Conservation (phyloP, 1,140 invertebrate species). For the Lanistes nyassanus region DNA sequence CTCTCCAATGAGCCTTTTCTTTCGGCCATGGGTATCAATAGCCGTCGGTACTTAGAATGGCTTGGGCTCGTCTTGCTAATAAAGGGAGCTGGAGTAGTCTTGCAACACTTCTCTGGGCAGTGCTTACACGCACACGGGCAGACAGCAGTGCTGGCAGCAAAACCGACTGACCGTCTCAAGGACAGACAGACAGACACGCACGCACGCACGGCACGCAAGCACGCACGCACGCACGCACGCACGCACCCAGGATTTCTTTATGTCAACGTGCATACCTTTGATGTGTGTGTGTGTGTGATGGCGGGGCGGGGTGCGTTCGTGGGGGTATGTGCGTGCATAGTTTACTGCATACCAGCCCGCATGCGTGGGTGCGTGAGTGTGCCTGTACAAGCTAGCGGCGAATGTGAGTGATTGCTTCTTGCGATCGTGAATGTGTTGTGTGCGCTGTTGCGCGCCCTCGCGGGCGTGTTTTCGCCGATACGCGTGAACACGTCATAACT, state of each 20-base stretch:
- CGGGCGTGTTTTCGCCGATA: too few relatives aligned
- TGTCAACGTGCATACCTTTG: not conserved
- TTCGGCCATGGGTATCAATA: too few relatives aligned
- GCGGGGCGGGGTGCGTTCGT: not conserved
- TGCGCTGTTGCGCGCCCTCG: not conserved
- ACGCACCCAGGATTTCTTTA: not conserved
- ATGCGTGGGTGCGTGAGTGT: not conserved
- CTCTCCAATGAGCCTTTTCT: too few relatives aligned
- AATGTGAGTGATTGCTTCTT: constrained; percentile 8
- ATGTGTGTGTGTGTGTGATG: not conserved
- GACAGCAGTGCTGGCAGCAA: too few relatives aligned
- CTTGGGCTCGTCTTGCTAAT: too few relatives aligned
- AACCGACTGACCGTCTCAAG: too few relatives aligned
- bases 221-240: constrained; percentile 9
- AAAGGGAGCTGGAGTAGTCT: too few relatives aligned
- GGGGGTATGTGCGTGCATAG: not conserved
- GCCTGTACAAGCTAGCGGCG: not conserved
- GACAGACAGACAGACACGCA: constrained; percentile 13
- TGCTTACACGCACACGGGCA: too few relatives aligned
- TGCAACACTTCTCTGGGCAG: too few relatives aligned
- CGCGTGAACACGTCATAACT: too few relatives aligned
- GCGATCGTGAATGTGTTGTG: not conserved
- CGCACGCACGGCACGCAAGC: constrained; percentile 9
- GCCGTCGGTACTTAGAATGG: too few relatives aligned
- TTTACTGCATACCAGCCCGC: not conserved